These are phyloP conservation scores for Petroica traversi DNA, from an alignment of 2,113 vertebrate species.

Conservation along the genomic window DNA sequence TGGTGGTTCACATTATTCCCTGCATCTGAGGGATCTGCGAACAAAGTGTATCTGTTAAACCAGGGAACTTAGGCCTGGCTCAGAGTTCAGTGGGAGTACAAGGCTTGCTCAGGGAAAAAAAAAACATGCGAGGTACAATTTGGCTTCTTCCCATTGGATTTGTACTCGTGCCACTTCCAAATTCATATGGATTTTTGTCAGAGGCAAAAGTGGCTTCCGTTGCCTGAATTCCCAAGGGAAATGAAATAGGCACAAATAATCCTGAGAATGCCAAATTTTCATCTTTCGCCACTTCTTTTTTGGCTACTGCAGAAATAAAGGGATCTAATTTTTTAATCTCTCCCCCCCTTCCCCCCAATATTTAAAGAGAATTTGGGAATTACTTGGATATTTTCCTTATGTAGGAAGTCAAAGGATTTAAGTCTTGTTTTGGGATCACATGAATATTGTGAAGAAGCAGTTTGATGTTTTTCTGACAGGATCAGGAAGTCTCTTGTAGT, in stretches of 20 bases:
- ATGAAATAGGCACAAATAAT: not conserved
- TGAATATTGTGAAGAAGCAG: conserved; percentile 15
- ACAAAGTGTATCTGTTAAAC: not conserved
- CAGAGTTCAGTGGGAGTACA: not conserved
- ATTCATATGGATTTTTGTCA: not conserved
- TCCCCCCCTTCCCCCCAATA: not conserved
- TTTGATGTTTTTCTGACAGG: conserved; percentile 47
- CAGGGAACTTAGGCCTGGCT: not conserved
- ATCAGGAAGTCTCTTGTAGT: conserved; percentile 57
- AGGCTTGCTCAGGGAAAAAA: not conserved
- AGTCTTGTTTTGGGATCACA: not conserved
- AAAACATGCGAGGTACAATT: not conserved
- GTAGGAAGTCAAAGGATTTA: conserved; percentile 22
- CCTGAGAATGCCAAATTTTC: not conserved
- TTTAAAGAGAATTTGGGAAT: not conserved
- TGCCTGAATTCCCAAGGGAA: not conserved
- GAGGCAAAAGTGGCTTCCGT: not conserved
- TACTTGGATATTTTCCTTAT: not conserved
- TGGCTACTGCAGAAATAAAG: not conserved
- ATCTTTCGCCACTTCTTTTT: accelerated
- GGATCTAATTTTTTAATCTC: accelerated
- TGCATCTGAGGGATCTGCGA: not conserved
- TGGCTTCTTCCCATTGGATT: not conserved
- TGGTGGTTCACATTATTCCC: accelerated
- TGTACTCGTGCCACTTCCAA: not conserved